Base-by-base conservation (phyloP, 2,888 invertebrate genomes). In the Trichacis sp. region DNA sequence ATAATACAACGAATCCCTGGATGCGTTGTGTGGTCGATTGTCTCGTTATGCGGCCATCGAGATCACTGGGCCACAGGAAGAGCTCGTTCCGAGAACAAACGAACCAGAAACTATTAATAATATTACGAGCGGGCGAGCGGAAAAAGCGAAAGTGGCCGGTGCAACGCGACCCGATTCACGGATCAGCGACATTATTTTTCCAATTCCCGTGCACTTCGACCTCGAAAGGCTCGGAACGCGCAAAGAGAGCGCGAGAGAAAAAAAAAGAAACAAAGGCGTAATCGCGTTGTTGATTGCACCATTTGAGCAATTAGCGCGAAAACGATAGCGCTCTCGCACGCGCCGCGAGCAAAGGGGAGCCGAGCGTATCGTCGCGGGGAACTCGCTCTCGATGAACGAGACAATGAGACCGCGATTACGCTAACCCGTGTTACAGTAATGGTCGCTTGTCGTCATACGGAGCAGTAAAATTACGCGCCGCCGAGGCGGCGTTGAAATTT, bases 31-130 rank as follows among this genome's bases (percentile, higher is more conserved):
- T 51, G 57, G 43, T 60, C 53, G 53, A 43, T 2, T 48, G 72
- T 70, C 76, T 71, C 76, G 71, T 72, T 71, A 67, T 64, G 70
- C 73, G 77, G 69, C 74, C 77, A 79, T 79, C 64, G 79, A 71
- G 80, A 74, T 70, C 77, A 79, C 71, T 74, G 73, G 74, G 77
- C 69, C 77, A 71, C 75, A 78, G 80, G 77, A 78, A 80, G 78
- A 77, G 76, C 78, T 77, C 75, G 75, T 76, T 81, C 77, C 74
- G 75, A 69, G 73, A 67, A 71, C 73, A 77, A 81, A 74, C 77
- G 75, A 77, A 80, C 78, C 78, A 79, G 77, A 80, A 80, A 81
- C 77, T 74, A 79, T 78, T 79, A 76, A 80, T 79, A 80, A 80
- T 73, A 73, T 69, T 58, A 71, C 72, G 63, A 71, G 72, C 72